Evolutionary conservation across 1,140 invertebrate genomes (phyloP), one percentile per base, ranked within the genome.

Genomic region (Cydia fagiglandana): DNA sequence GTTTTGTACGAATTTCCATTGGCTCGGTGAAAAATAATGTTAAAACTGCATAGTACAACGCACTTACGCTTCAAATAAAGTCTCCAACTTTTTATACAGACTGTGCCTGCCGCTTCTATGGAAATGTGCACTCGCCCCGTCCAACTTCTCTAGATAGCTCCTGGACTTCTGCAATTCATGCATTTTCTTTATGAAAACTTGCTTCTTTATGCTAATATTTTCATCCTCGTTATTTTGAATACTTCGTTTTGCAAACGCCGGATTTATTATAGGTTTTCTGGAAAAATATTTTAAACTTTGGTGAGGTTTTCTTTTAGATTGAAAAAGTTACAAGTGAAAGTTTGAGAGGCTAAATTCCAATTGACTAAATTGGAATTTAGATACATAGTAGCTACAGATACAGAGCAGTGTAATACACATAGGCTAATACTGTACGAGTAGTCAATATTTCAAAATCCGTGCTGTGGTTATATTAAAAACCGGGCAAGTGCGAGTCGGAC

Each of bases 51-150:
- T 10, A 61, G 20, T 61, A 61, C 2, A 61, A 61, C 24, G 2
- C 9, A 92, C 91, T 94, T 87, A 95, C 95, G 93, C 93, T 76
- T 94, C 86, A 20, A 95, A 87, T 80, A 95, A 93, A 76, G 90
- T 94, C 85, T 95, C 94, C 41, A 96, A 88, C 81, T 95, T 94
- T 15, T 84, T 84, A 81, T 95, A 96, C 30, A 95, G 85, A 15
- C 88, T 86, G 74, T 94, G 91, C 56, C 95, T 89, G 13, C 93
- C 94, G 28, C 86, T 85, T 75, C 95, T 92, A 81, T 95, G 94
- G 76, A 94, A 93, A 30, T 94, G 86, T 45, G 88, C 80, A 41
- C 78, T 85, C n/a, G 88, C 85, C 64, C 87, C 80, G 70, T 92
- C 86, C 73, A 93, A 88, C 64, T 88, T 75, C 56, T 87, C 77